A percentile compares a stretch with the other conserved stretches of the same genome.
phyloP scores from a whole-genome alignment of 2,113 vertebrate species.

The Pseudorasbora parva region DNA sequence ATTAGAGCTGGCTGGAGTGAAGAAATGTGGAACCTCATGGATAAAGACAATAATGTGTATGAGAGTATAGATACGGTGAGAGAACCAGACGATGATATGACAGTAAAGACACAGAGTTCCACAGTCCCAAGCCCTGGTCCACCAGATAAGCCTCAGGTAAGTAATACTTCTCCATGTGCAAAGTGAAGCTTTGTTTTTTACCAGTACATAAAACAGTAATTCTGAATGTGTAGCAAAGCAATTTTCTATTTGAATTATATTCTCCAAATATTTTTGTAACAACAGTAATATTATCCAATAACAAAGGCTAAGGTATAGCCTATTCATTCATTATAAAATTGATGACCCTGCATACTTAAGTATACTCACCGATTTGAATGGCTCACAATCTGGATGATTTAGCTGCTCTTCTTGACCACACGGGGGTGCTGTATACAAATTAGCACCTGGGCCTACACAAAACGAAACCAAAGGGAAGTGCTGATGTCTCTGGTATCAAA shows the following conservation, averaged over 20 bases:
- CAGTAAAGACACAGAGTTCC: neutral
- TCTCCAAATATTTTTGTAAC: neutral
- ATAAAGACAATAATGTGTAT: constrained; percentile 13
- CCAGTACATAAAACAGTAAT: neutral
- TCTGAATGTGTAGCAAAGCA: neutral
- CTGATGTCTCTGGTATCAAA: neutral
- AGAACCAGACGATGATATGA: neutral
- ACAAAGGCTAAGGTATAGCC: neutral
- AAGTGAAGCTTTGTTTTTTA: neutral
- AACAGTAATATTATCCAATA: neutral
- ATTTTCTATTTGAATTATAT: neutral
- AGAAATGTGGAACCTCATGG: constrained; percentile 1
- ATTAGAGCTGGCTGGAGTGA: constrained; percentile 33
- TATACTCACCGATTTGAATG: neutral
- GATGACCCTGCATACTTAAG: neutral
- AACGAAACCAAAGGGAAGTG: neutral
- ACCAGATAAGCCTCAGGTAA: neutral
- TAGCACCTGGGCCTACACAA: neutral
- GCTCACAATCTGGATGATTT: neutral
- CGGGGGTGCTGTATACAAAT: constrained; percentile 24
- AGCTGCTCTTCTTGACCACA: constrained; percentile 6
- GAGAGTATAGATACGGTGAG: constrained; percentile 7
- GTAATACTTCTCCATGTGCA: neutral
- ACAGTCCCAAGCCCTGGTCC: neutral
- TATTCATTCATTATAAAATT: neutral